Evolutionary conservation across 2,797 vertebrate species (phyloP).

Genomic region (Benthosema pterotum): DNA sequence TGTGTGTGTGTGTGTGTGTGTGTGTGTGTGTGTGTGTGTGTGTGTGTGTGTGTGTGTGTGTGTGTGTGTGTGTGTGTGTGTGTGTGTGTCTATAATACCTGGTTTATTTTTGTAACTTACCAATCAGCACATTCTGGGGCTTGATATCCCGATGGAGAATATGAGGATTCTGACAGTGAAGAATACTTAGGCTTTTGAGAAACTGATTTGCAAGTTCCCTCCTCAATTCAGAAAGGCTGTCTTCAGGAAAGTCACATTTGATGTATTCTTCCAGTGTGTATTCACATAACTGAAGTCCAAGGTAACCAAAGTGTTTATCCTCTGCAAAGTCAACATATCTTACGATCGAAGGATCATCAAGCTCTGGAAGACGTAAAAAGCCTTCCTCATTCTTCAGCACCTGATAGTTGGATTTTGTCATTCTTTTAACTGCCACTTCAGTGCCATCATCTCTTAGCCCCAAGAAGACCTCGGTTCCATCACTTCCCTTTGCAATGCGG

Average conservation of each 20-base stretch:
- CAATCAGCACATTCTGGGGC: conserved; percentile 76
- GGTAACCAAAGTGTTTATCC: conserved; percentile 71
- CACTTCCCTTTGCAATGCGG: conserved; percentile 65
- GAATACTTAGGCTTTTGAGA: conserved; percentile 55
- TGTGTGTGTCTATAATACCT: not conserved
- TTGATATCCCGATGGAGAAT: conserved; percentile 74
- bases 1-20: no score
- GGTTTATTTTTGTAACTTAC: conserved; percentile 39
- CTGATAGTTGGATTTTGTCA: conserved; percentile 54
- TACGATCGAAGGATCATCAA: conserved; percentile 59
- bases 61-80: no score
- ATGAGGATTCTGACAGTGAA: conserved; percentile 52
- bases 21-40: no score
- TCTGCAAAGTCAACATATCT: conserved; percentile 67
- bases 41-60: no score
- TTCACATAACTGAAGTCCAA: conserved; percentile 75
- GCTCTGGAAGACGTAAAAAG: conserved; percentile 56
- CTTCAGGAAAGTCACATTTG: not conserved
- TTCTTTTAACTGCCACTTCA: conserved; percentile 75
- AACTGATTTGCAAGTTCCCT: conserved; percentile 41
- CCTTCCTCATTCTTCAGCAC: conserved; percentile 62
- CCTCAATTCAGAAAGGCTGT: not conserved
- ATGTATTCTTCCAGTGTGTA: conserved; percentile 67
- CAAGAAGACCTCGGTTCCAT: conserved; percentile 71
- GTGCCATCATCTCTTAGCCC: conserved; percentile 71